Percentiles rank a stretch among this genome's conserved stretches.
phyloP scores from a whole-genome alignment of 2,888 invertebrate genomes.

The Abscondita cerata region DNA sequence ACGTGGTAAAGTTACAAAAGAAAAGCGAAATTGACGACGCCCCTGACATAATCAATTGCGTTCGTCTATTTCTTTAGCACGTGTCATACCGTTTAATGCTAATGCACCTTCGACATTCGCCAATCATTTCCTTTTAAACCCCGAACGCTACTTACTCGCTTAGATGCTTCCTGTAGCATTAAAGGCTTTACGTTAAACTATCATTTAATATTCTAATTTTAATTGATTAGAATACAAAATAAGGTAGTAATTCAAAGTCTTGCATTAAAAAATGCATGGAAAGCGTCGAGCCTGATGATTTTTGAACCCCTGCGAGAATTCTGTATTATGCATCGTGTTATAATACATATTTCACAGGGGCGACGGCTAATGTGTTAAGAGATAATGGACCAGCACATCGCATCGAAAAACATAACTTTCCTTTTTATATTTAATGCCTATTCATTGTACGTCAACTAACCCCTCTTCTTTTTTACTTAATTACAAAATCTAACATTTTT shows the following conservation, averaged over 20 bases:
- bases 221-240: no score
- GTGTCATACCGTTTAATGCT: slow-evolving; percentile 44
- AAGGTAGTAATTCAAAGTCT: no score
- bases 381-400: slow-evolving; percentile 47
- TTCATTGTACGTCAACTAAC: slow-evolving; percentile 28
- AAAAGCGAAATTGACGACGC: slow-evolving; percentile 4
- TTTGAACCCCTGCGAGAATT: slow-evolving; percentile 32
- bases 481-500: not conserved
- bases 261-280: slow-evolving; percentile 1
- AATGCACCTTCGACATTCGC: slow-evolving; percentile 50
- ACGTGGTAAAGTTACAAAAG: no score
- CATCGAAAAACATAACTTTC: slow-evolving; percentile 44
- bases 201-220: slow-evolving; percentile 1
- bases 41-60: slow-evolving; percentile 25
- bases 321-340: slow-evolving; percentile 54
- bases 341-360: slow-evolving; percentile 55
- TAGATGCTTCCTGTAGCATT: slow-evolving; percentile 10
- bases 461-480: not conserved
- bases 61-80: slow-evolving; percentile 40
- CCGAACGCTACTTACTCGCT: slow-evolving; percentile 18
- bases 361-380: slow-evolving; percentile 47
- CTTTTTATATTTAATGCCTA: slow-evolving; percentile 47
- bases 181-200: slow-evolving; percentile 1
- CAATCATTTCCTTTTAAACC: slow-evolving; percentile 50
- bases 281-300: slow-evolving; percentile 6